A percentile compares a stretch with the other conserved stretches of the same genome.
Conservation (phyloP, 2,797 vertebrate species). For the Sphaeramia orbicularis region DNA sequence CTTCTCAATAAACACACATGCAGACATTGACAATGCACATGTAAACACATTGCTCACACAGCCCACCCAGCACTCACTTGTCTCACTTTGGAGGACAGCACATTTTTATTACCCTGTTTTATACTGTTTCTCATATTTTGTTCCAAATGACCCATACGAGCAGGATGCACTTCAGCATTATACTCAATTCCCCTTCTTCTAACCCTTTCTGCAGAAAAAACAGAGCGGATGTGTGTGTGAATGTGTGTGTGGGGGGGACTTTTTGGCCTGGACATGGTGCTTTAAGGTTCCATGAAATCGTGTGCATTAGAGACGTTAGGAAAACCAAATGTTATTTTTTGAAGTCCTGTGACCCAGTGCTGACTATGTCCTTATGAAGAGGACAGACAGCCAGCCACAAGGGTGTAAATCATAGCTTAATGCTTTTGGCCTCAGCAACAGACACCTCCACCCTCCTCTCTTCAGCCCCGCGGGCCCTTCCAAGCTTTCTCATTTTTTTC, state of each 20-base stretch:
- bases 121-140: slow-evolving; percentile 64
- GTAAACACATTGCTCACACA: slow-evolving; percentile 43
- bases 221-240: slow-evolving; percentile 25
- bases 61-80: slow-evolving; percentile 25
- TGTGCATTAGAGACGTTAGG: slow-evolving; percentile 79
- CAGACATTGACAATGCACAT: slow-evolving; percentile 17
- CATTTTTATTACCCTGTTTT: slow-evolving; percentile 59
- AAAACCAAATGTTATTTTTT: slow-evolving; percentile 87
- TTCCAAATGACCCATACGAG: slow-evolving; percentile 65
- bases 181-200: slow-evolving; percentile 43
- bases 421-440: slow-evolving; percentile 81
- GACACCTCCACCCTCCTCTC: slow-evolving; percentile 72
- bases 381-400: slow-evolving; percentile 73
- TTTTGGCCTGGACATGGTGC: slow-evolving; percentile 64
- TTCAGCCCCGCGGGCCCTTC: slow-evolving; percentile 52
- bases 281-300: slow-evolving; percentile 81
- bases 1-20: slow-evolving; percentile 22
- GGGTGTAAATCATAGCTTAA: slow-evolving; percentile 85
- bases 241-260: slow-evolving; percentile 20
- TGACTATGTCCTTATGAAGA: slow-evolving; percentile 77
- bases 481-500: slow-evolving; percentile 61
- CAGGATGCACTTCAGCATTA: slow-evolving; percentile 53
- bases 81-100: slow-evolving; percentile 48
- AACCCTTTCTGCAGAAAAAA: slow-evolving; percentile 43
- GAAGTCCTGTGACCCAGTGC: slow-evolving; percentile 78